Evolutionary conservation across 1,140 invertebrate species (phyloP), one percentile per base, ranked within the genome.

Genomic region (Eurosta solidaginis): DNA sequence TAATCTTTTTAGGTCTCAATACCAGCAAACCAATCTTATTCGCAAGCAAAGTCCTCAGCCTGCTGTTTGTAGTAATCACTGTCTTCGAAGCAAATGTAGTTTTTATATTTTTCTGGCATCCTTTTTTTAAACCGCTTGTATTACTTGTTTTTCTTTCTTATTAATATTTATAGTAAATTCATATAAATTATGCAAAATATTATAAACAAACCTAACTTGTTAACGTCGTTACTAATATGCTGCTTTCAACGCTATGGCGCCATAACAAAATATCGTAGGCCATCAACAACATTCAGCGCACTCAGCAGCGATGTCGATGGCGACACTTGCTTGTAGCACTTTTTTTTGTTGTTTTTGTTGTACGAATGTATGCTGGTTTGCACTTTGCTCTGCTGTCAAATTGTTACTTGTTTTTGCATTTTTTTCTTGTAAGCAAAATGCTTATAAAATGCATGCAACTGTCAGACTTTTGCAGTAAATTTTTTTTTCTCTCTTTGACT

Each of bases 151-250:
- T 29, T 40, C 33, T n/a, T n/a, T 20, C 40, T 63, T 63, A n/a
- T 40, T 63, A n/a, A 14, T n/a, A 5, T 59, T 68, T 68, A 40
- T 40, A 3, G 9, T 68, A 40, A 68, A 40, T 20, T 20, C n/a
- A 7, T n/a, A 33, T 33, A 20, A 68, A 68, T 68, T 68, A 68
- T 68, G 59, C 29, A 68, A 68, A 68, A 68, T 40, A 68, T 68
- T 68, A 42, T 4, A 4, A 20, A 14, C 29, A 59, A 59, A 6
- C 12, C 54, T 33, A 59, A 36, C 54, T 59, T 59, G 54, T 36
- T 29, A 29, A 59, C 14, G 54, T 33, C n/a, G 25, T 14, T 36
- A 5, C 54, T 59, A 59, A 59, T 59, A 33, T 9, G 29, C 54
- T 40, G 59, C 59, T 40, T 22, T 68, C 59, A 68, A 68, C 59